A percentile compares a stretch with the other conserved stretches of the same genome.
These are phyloP conservation scores for Hesperophylax magnus DNA, from an alignment of 1,140 invertebrate genomes.

Conservation along the genomic window DNA sequence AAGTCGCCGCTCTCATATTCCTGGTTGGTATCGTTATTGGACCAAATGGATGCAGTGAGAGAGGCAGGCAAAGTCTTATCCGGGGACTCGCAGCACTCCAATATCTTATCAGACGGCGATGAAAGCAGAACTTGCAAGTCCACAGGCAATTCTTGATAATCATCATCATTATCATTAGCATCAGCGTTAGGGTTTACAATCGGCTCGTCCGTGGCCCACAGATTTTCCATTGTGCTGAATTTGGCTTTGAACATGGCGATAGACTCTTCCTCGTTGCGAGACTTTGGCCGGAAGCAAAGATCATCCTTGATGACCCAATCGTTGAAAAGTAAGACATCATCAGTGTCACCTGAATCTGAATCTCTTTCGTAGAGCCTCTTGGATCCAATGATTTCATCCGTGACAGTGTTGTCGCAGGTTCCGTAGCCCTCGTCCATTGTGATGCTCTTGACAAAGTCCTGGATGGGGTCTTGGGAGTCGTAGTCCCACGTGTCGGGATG, in stretches of 20 bases:
- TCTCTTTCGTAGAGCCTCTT: constrained; percentile 64
- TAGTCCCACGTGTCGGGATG: constrained; percentile 69
- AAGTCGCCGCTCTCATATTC: constrained; percentile 37
- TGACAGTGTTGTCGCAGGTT: constrained; percentile 68
- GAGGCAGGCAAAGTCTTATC: constrained; percentile 64
- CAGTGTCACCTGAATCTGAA: constrained; percentile 63
- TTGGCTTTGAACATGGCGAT: constrained; percentile 78
- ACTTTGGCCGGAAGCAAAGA: constrained; percentile 60
- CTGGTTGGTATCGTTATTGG: constrained; percentile 58
- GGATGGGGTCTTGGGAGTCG: constrained; percentile 68
- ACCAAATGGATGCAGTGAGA: constrained; percentile 65
- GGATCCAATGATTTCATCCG: constrained; percentile 59
- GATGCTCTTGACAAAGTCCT: constrained; percentile 67
- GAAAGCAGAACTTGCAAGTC: constrained; percentile 73
- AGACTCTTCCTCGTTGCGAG: constrained; percentile 69
- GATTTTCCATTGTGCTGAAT: constrained; percentile 76
- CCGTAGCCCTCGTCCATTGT: constrained; percentile 69
- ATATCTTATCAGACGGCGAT: constrained; percentile 67
- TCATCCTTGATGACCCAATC: constrained; percentile 64
- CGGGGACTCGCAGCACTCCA: constrained; percentile 62
- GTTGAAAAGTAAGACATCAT: constrained; percentile 44
- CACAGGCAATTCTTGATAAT: constrained; percentile 72
- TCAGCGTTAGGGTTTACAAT: constrained; percentile 61
- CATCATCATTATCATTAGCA: constrained; percentile 62
- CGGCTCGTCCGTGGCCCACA: constrained; percentile 70